These are phyloP conservation scores for Bos taurus DNA, from an alignment of 2,113 vertebrate species.

Conservation along the genomic window DNA sequence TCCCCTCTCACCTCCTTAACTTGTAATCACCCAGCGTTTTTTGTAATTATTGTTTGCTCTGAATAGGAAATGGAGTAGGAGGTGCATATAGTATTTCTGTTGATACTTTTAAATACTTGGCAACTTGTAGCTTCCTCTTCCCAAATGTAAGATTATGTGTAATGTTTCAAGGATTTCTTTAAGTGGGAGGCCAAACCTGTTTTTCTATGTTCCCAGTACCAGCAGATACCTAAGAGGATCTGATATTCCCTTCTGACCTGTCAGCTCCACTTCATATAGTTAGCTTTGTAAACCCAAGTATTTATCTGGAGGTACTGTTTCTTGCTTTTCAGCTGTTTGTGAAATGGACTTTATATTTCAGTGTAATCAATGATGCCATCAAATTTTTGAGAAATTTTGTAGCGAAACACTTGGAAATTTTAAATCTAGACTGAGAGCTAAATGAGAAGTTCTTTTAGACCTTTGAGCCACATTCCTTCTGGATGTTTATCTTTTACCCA, in stretches of 20 bases:
- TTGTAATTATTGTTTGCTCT: slow-evolving; percentile 3
- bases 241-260: background rate
- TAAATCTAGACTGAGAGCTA: background rate
- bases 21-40: background rate
- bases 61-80: background rate
- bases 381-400: background rate
- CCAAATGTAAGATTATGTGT: background rate
- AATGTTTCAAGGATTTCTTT: background rate
- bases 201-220: background rate
- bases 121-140: slow-evolving; percentile 14
- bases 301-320: background rate
- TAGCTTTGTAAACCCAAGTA: background rate
- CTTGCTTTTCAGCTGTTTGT: background rate
- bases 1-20: background rate
- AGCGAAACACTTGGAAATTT: slow-evolving; percentile 4
- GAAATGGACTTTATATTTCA: background rate
- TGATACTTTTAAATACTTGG: background rate
- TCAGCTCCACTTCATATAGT: background rate
- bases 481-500: background rate
- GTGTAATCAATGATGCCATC: background rate
- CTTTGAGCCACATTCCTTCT: background rate
- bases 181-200: background rate
- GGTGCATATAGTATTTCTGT: background rate
- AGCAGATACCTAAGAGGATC: background rate
- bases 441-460: background rate